Conservation (phyloP, 2,888 invertebrate genomes). For the Pollenia griseotomentosa region DNA sequence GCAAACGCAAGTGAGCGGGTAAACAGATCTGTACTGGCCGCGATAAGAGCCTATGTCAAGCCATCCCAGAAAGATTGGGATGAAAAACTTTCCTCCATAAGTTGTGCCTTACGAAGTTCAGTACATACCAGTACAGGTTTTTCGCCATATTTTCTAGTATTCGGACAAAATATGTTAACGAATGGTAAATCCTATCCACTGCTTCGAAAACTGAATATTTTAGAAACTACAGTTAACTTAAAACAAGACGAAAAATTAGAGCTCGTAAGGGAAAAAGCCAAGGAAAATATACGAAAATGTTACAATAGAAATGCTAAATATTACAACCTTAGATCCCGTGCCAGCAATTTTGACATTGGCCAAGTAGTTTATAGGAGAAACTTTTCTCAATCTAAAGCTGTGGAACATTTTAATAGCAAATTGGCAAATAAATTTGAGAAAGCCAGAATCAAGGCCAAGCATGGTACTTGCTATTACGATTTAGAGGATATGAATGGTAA, state of each 20-base stretch:
- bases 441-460: not conserved
- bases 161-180: slow-evolving; percentile 33
- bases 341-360: slow-evolving; percentile 5
- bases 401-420: slow-evolving; percentile 14
- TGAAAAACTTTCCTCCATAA: slow-evolving; percentile 18
- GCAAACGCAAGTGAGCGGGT: not conserved
- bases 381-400: slow-evolving; percentile 16
- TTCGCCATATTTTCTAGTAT: slow-evolving; percentile 40
- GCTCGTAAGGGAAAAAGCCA: not conserved
- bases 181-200: slow-evolving; percentile 3
- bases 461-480: slow-evolving; percentile 18
- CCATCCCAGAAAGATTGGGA: slow-evolving; percentile 31
- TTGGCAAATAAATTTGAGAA: not conserved
- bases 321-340: slow-evolving; percentile 9
- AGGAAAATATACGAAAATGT: not conserved
- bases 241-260: slow-evolving; percentile 1
- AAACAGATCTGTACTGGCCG: slow-evolving; percentile 6
- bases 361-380: slow-evolving; percentile 29
- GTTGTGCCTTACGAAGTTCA: slow-evolving; percentile 25
- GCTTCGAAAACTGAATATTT: not conserved
- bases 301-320: slow-evolving; percentile 12
- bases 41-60: slow-evolving; percentile 31
- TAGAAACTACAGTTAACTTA: not conserved
- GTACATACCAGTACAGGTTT: slow-evolving; percentile 32
- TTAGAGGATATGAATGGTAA: slow-evolving; percentile 25